Percentiles rank a stretch among this genome's conserved stretches.
Evolutionary conservation across 2,113 vertebrate species (phyloP).

Genomic region (Sporophila hypoxantha): DNA sequence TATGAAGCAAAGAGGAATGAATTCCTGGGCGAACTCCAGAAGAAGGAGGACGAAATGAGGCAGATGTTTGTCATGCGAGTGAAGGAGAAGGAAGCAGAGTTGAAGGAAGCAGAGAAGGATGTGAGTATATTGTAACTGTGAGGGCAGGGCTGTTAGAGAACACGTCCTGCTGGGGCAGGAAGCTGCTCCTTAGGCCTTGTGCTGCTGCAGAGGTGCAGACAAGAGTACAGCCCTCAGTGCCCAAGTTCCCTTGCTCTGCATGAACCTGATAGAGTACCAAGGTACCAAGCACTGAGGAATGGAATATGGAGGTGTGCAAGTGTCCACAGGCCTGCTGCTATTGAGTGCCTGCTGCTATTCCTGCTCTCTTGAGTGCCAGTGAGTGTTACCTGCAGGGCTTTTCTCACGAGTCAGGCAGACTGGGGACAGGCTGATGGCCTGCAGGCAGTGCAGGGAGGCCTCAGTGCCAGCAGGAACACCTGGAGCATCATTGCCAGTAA

Average conservation of each 20-base stretch:
- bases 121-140: slow-evolving; percentile 41
- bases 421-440: too few species aligned
- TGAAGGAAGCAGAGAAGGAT: slow-evolving; percentile 86
- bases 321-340: neutral
- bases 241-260: rapidly evolving
- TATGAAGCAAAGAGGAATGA: slow-evolving; percentile 86
- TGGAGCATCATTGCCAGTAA: rapidly evolving
- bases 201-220: neutral
- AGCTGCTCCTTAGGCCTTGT: neutral
- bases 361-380: rapidly evolving
- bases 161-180: neutral
- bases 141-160: neutral
- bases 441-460: too few species aligned
- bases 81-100: slow-evolving; percentile 84
- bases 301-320: rapidly evolving
- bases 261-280: rapidly evolving
- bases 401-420: rapidly evolving
- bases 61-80: slow-evolving; percentile 89
- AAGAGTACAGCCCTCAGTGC: neutral
- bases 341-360: too few species aligned
- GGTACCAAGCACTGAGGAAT: neutral
- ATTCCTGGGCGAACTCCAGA: slow-evolving; percentile 82
- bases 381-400: neutral
- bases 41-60: slow-evolving; percentile 86
- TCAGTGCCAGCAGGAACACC: neutral